A percentile compares a stretch with the other conserved stretches of the same genome.
Conservation (phyloP, 2,113 vertebrate genomes). For the Hippocampus barbouri region DNA sequence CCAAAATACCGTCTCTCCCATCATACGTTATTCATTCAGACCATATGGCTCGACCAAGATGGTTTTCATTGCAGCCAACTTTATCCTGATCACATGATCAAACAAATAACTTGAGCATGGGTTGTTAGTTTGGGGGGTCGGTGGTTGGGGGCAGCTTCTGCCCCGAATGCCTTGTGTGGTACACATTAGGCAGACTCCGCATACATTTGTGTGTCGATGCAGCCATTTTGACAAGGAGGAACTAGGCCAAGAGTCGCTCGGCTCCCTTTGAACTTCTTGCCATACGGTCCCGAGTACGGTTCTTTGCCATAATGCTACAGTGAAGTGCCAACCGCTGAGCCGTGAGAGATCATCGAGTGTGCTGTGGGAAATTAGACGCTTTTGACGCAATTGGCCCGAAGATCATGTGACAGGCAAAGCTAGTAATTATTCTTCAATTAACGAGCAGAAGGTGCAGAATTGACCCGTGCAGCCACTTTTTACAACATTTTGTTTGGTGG, state of each 20-base stretch:
- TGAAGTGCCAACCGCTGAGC: not conserved
- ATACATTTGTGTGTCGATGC: conserved; percentile 48
- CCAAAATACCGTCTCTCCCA: conserved; percentile 11
- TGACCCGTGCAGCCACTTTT: no score
- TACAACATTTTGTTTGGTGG: no score
- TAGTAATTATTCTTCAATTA: no score
- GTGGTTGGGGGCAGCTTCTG: conserved; percentile 40
- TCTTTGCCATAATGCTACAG: conserved; percentile 41
- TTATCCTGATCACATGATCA: conserved; percentile 13
- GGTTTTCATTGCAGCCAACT: conserved; percentile 41
- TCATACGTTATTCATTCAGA: conserved; percentile 47
- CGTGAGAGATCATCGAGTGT: not conserved
- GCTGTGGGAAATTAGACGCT: not conserved
- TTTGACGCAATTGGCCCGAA: not conserved
- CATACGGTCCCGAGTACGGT: conserved; percentile 59
- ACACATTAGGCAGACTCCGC: conserved; percentile 65
- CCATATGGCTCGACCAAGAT: conserved; percentile 41
- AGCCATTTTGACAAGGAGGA: conserved; percentile 56
- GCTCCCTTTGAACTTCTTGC: conserved; percentile 60
- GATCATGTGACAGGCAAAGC: not conserved
- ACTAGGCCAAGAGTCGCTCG: conserved; percentile 68
- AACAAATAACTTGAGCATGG: conserved; percentile 44
- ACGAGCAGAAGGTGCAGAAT: no score
- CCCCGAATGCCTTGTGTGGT: conserved; percentile 58
- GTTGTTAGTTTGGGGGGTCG: conserved; percentile 52